Conservation (phyloP, 2,113 vertebrate species). For the Notiomystis cincta region DNA sequence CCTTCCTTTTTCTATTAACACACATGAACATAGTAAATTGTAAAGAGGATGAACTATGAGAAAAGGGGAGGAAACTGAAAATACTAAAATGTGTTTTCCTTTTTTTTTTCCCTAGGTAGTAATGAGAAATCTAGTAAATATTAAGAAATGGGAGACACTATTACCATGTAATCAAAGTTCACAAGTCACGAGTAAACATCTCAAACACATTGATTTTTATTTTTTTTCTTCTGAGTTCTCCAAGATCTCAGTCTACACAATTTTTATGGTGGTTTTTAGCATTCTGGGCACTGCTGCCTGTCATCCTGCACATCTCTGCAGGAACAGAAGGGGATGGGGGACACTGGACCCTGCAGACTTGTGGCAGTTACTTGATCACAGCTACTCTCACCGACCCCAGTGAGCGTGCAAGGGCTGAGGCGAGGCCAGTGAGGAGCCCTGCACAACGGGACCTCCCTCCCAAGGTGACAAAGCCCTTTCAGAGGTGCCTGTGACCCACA, state of each 20-base stretch:
- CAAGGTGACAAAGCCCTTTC: background rate
- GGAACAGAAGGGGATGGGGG: background rate
- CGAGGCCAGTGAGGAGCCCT: fast-evolving
- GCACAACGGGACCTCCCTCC: background rate
- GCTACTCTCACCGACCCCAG: background rate
- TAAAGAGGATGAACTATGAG: background rate
- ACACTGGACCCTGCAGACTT: fast-evolving
- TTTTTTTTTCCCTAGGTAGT: background rate
- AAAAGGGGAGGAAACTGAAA: background rate
- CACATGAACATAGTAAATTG: background rate
- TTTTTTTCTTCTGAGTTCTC: background rate
- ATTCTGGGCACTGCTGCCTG: background rate
- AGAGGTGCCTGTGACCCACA: background rate
- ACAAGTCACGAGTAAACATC: background rate
- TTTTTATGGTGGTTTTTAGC: background rate
- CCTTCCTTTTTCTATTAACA: slow-evolving; percentile 27
- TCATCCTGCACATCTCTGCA: fast-evolving
- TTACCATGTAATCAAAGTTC: background rate
- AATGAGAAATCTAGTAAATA: background rate
- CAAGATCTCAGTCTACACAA: background rate
- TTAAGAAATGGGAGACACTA: background rate
- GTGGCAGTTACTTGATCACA: background rate
- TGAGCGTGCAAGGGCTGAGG: fast-evolving
- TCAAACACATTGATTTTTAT: background rate
- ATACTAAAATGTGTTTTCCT: background rate